Evolutionary conservation across 1,140 invertebrate species (phyloP), one percentile per base, ranked within the genome.

Genomic region (Zaprionus tsacasi): DNA sequence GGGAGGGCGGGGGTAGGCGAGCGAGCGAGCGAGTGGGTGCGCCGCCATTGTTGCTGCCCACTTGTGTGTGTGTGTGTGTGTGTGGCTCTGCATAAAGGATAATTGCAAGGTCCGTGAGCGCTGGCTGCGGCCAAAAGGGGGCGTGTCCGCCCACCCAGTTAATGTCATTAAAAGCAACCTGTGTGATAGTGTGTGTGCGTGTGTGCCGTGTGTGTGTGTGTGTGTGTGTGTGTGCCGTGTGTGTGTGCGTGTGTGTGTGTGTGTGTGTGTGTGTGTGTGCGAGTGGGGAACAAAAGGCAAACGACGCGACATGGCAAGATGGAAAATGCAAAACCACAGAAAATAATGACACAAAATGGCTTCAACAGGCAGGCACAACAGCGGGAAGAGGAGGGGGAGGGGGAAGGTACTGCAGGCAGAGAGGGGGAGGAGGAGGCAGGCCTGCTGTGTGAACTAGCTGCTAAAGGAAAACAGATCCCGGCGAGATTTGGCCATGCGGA

Each of bases 281-380:
- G 21, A 21, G 21, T 21, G 21, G 25, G 7, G 21, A 82, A 86
- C 79, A 87, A 82, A 81, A 71, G 78, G 59, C 69, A 76, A 57
- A 54, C 65, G 58, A 72, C 64, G 50, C 27, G 27, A 30, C 27
- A 30, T 56, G 50, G 35, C 38, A 79, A 82, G 70, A 73, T 69
- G 77, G 83, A 81, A 88, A 88, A 82, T 88, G 80, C 83, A 82
- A 78, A 88, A 87, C 82, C 79, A 80, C 82, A 87, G 69, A 87
- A 87, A 80, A 87, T 87, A 87, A 88, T 87, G 79, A 88, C 70
- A 81, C 81, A 87, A 88, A 87, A 81, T 78, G 73, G 77, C 77
- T 79, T 72, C 65, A 79, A 68, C 50, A 69, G 78, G 58, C 67
- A 48, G 35, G 35, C 54, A 55, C n/a, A 12, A 21, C 35, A 8